phyloP scores from a whole-genome alignment of 2,888 invertebrate genomes.

The Sphecodes monilicornis region DNA sequence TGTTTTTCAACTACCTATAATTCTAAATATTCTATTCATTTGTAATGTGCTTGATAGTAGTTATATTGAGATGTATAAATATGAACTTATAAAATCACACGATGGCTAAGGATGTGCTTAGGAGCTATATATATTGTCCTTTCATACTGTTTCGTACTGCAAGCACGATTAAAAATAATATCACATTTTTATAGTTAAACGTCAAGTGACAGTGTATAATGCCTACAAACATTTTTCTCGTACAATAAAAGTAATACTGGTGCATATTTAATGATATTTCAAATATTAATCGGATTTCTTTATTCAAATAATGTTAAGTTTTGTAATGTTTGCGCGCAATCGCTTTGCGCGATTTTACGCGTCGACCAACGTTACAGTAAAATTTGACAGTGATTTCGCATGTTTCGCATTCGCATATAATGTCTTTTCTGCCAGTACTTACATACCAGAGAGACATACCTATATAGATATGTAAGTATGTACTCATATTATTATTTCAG shows the following conservation, averaged over 20 bases:
- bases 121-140: too few species aligned
- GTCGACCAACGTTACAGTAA: not conserved
- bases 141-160: slow-evolving; percentile 1
- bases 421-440: too few species aligned
- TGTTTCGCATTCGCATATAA: too few species aligned
- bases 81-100: not conserved
- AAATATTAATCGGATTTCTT: not conserved
- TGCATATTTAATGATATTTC: not conserved
- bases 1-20: slow-evolving; percentile 10
- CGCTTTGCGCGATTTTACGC: not conserved
- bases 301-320: not conserved
- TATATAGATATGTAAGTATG: too few species aligned
- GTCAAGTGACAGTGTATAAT: not conserved
- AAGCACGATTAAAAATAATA: slow-evolving; percentile 40
- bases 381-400: slow-evolving; percentile 20
- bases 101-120: not conserved
- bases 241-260: not conserved
- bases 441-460: too few species aligned
- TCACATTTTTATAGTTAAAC: slow-evolving; percentile 21
- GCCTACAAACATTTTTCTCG: not conserved
- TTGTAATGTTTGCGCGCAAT: not conserved
- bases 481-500: not conserved
- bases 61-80: not conserved
- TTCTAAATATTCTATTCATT: slow-evolving; percentile 8
- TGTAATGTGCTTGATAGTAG: not conserved